These are phyloP conservation scores for Erynnis tages DNA, from an alignment of 2,888 invertebrate species.

Conservation along the genomic window DNA sequence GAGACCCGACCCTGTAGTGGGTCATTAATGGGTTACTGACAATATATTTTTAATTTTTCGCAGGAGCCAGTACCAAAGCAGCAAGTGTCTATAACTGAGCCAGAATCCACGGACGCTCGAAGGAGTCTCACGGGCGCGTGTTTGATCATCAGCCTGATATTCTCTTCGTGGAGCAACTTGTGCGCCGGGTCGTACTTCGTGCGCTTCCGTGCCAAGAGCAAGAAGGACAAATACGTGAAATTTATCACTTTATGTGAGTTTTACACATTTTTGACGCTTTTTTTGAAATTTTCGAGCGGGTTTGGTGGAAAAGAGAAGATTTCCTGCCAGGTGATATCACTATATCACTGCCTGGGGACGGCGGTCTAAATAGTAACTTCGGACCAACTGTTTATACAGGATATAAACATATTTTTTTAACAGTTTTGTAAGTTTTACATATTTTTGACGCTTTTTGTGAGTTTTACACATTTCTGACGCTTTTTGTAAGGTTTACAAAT, in stretches of 20 bases:
- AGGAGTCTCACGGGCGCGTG: neutral
- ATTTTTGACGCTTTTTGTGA: conserved; percentile 34
- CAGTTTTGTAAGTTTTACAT: too few species aligned
- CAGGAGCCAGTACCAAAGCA: conserved; percentile 31
- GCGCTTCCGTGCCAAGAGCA: conserved; percentile 1
- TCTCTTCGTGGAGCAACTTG: neutral
- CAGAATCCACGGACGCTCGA: neutral
- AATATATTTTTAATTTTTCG: too few species aligned
- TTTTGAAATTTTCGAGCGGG: too few species aligned
- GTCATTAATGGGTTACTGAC: too few species aligned
- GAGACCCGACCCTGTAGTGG: too few species aligned
- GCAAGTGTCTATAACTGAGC: neutral
- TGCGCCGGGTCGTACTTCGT: conserved; percentile 1
- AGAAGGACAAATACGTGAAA: conserved; percentile 34
- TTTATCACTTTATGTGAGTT: conserved; percentile 34
- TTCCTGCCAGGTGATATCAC: too few species aligned
- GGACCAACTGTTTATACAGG: too few species aligned
- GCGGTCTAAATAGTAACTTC: too few species aligned
- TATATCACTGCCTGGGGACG: too few species aligned
- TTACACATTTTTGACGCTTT: neutral
- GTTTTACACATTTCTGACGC: neutral
- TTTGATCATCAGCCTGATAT: neutral
- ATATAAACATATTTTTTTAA: too few species aligned
- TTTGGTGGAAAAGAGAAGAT: too few species aligned
- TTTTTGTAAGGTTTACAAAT: too few species aligned